Base-by-base conservation (phyloP, 2,888 invertebrate species). In the Pycnomerus fuliginosus region DNA sequence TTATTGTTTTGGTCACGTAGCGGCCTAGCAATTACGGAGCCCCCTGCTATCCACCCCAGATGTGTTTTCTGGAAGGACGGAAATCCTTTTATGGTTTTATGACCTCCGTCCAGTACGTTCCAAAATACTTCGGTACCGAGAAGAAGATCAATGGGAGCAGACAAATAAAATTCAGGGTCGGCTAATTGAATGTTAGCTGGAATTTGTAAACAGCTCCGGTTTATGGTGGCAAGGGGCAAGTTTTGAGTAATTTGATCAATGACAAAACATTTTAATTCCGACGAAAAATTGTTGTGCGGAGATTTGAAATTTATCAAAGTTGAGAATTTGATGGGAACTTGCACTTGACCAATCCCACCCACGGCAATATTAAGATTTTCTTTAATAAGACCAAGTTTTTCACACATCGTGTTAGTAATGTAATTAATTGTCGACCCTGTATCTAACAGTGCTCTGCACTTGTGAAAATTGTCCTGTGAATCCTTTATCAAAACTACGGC, bases 401-500 rank as follows among this genome's bases (percentile, higher is more conserved):
- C 2, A 10, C 29, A 29, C 29, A 15, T 28, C n/a, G 5, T 15
- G 8, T 3, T 29, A 15, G 14, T 29, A 7, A 14, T 14, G n/a
- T 12, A 14, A 29, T 29, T 29, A 13, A 31, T 36, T 17, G 25
- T 30, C 8, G 31, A 24, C 14, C 29, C 40, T 5, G 23, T 10
- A 20, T 43, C 28, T 14, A 20, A 15, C 15, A 29, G 11, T 13
- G 16, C 16, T 24, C 31, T 12, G 8, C 29, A 16, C 14, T 12
- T 16, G 31, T 20, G 15, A 38, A 16, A 27, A 22, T 33, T 8
- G 16, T 14, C 13, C 13, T 16, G 2, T 16, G 20, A 8, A 15
- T 37, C 8, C 25, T 24, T 11, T n/a, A 7, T n/a, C 14, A 7
- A n/a, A 8, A 28, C 17, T 2, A 2, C 16, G 11, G 10, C 15